Conservation (phyloP, 2,888 invertebrate species). For the Sarcophaga carnaria region DNA sequence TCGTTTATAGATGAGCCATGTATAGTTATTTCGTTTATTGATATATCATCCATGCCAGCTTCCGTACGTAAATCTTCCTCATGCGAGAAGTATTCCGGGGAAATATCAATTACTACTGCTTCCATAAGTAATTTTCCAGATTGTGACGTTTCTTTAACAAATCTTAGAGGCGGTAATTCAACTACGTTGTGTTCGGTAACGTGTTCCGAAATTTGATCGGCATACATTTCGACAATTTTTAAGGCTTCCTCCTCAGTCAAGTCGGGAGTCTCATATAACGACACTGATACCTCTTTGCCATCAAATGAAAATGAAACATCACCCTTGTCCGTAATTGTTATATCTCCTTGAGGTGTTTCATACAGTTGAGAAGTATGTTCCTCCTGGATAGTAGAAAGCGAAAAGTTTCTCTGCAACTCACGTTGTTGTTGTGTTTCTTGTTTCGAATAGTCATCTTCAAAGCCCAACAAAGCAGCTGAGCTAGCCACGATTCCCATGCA, state of each 20-base stretch:
- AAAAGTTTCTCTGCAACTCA: conserved; percentile 87
- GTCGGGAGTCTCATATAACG: conserved; percentile 95
- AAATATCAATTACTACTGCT: conserved; percentile 94
- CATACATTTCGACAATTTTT: conserved; percentile 96
- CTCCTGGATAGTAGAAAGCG: conserved; percentile 94
- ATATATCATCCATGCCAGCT: conserved; percentile 93
- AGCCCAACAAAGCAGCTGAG: conserved; percentile 93
- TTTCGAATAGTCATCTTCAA: conserved; percentile 87
- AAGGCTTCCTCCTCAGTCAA: conserved; percentile 95
- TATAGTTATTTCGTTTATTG: conserved; percentile 89
- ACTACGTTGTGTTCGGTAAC: conserved; percentile 92
- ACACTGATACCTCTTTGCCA: conserved; percentile 95
- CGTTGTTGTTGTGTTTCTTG: conserved; percentile 82
- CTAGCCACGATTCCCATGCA: conserved; percentile 95
- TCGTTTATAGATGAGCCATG: conserved; percentile 83
- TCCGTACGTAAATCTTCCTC: conserved; percentile 93
- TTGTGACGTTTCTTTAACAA: conserved; percentile 94
- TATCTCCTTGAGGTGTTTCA: conserved; percentile 90
- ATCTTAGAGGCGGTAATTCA: conserved; percentile 92
- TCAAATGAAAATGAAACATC: conserved; percentile 96
- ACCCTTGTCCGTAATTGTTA: conserved; percentile 91
- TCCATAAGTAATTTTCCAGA: conserved; percentile 95
- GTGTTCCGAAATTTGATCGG: conserved; percentile 94
- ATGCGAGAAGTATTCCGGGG: conserved; percentile 90
- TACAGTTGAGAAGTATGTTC: conserved; percentile 94